phyloP scores from a whole-genome alignment of 2,888 invertebrate species.

The Harpalus rufipes region DNA sequence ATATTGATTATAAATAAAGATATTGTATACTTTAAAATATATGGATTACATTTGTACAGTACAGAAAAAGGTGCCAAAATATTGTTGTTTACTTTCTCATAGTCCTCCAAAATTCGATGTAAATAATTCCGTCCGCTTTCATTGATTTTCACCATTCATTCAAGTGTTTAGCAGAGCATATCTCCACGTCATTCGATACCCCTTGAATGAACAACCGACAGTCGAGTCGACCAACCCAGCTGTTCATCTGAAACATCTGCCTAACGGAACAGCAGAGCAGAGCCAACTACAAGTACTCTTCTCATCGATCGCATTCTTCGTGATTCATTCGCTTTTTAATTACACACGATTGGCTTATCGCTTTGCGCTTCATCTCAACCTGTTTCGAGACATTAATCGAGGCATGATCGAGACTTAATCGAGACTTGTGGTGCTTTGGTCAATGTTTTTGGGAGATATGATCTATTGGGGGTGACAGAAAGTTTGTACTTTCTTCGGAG shows the following conservation, averaged over 20 bases:
- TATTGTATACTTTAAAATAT: too few species aligned
- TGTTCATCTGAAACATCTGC: conserved; percentile 48
- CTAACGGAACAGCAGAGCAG: conserved; percentile 29
- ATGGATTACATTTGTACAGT: too few species aligned
- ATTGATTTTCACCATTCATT: conserved; percentile 16
- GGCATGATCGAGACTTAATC: not conserved
- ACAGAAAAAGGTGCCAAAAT: too few species aligned
- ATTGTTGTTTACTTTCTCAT: not conserved
- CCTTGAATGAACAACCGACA: conserved; percentile 33
- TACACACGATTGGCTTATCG: conserved; percentile 13
- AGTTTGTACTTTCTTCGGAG: conserved; percentile 35
- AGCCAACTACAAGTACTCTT: not conserved
- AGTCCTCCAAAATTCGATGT: not conserved
- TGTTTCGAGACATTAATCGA: not conserved
- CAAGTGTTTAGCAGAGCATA: conserved; percentile 1
- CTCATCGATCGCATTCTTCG: conserved; percentile 1
- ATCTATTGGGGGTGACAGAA: conserved; percentile 32
- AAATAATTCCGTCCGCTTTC: not conserved
- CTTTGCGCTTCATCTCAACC: conserved; percentile 7
- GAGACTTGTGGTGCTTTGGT: conserved; percentile 6
- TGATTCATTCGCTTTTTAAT: conserved; percentile 52
- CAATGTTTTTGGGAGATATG: conserved; percentile 21
- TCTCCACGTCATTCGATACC: conserved; percentile 38
- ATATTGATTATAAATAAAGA: too few species aligned
- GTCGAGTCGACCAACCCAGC: conserved; percentile 25